Base-by-base conservation (phyloP, 2,113 vertebrate genomes). In the Lepisosteus oculatus region DNA sequence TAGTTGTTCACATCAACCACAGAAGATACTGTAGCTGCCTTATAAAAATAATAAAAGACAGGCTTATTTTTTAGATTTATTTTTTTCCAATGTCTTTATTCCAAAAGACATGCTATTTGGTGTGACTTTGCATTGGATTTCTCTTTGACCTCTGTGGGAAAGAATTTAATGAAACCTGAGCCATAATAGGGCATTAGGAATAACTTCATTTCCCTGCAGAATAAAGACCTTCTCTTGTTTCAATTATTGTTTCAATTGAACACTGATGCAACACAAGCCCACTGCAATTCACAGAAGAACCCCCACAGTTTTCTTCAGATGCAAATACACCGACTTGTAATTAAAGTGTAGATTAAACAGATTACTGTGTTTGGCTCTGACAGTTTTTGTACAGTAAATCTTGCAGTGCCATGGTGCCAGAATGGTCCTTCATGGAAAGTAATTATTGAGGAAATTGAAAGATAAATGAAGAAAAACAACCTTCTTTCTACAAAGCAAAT, bases 301-400 rank as follows among this genome's bases (percentile, higher is more conserved):
- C 56, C 56, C 56, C 56, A 4, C 56, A 12, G n/a, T 4, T 59
- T 59, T 59, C 8, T 59, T 59, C n/a, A 59, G 7, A 59, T 59
- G 56, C 1, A 59, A 59, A 59, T 11, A 59, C n/a, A 14, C 56
- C 3, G n/a, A 59, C 13, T 59, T 59, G 56, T 59, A 59, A 59
- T 59, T 59, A 59, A 59, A 59, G n/a, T 59, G n/a, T 12, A 59
- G 56, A 59, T 59, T 12, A 59, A 59, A 59, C n/a, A 59, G 11
- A 59, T 59, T 12, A 59, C 56, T 59, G 56, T 59, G 56, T n/a
- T 2, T 13, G 57, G 5, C 13, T 59, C 13, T 59, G 57, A 59
- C 13, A 59, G 57, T 15, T 15, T 5, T 13, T 59, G 29, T 29
- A 29, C 29, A 29, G 57, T 3, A 59, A 59, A 6, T 59, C 4